Evolutionary conservation across 1,140 invertebrate species (phyloP).

Genomic region (Steinernema feltiae): DNA sequence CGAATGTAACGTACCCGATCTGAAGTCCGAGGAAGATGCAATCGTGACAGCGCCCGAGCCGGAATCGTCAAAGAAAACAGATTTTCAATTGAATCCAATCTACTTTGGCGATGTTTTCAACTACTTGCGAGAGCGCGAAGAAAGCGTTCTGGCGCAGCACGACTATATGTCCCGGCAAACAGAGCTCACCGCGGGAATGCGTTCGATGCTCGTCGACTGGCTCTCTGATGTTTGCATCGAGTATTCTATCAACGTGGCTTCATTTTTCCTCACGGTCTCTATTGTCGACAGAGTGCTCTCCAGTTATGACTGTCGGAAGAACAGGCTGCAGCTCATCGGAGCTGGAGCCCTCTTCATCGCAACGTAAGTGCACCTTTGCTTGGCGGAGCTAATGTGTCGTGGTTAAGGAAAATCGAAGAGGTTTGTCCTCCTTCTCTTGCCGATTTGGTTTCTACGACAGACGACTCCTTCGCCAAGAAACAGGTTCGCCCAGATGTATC

Average conservation of each 20-base stretch:
- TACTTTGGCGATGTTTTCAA: conserved; percentile 21
- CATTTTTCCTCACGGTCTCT: conserved; percentile 79
- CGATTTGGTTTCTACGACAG: conserved; percentile 62
- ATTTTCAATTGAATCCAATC: neutral
- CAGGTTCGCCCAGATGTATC: conserved; percentile 62
- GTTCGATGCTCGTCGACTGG: conserved; percentile 85
- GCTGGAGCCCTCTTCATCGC: conserved; percentile 59
- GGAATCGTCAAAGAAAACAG: neutral
- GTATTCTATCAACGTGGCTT: conserved; percentile 73
- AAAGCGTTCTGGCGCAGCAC: neutral
- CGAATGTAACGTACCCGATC: neutral
- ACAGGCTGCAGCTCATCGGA: conserved; percentile 38
- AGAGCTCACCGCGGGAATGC: conserved; percentile 79
- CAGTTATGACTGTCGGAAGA: conserved; percentile 15
- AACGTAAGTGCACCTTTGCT: conserved; percentile 54
- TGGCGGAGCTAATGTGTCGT: conserved; percentile 24
- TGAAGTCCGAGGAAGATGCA: neutral
- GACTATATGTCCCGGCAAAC: conserved; percentile 83
- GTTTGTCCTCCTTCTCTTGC: conserved; percentile 61
- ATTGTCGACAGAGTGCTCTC: conserved; percentile 72
- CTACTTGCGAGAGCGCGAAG: conserved; percentile 33
- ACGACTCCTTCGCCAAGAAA: conserved; percentile 60
- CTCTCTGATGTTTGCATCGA: conserved; percentile 85
- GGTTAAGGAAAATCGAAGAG: conserved; percentile 56
- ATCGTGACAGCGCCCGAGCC: neutral